Evolutionary conservation across 2,797 vertebrate genomes (phyloP), one percentile per base, ranked within the genome.

Genomic region (Potorous gilbertii): DNA sequence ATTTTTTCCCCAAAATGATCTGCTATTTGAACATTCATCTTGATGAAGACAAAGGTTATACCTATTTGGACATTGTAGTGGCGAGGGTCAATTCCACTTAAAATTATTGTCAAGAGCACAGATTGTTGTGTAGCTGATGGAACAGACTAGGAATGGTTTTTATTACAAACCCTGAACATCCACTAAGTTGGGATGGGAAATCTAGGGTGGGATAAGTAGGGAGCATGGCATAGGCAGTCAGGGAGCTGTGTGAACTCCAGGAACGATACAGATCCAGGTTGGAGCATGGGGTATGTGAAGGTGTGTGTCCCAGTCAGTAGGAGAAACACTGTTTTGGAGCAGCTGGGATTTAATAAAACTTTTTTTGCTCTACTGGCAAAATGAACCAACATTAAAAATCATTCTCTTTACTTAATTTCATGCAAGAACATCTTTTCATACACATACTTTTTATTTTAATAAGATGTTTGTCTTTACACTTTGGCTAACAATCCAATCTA

Each of bases 371-470:
- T 91, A 94, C 34, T 12, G 81, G 13, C 40, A 62, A 11, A 10
- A 54, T 89, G 4, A 91, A 10, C 89, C 95, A 92, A 91, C n/a
- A 94, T 94, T 40, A 96, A 92, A 96, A 94, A 52, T 94, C 66
- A 91, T 87, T 90, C 46, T 46, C 31, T 1, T 91, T 81, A 90
- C 28, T 46, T 92, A 16, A 46, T 94, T 94, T 34, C 92, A 96
- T 21, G 56, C 9, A 92, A 94, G 54, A 55, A 92, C 93, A 92
- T 11, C 28, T 81, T 93, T 93, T 91, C 9, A 54, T 90, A 52
- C n/a, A 29, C 54, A 90, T 57, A 81, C 16, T 74, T 94, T 74
- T 92, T 66, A 55, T 92, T 95, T 96, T 93, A 94, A 90, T 89
- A 54, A 90, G 54, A 66, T 3, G 90, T 91, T 92, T 62, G 56